phyloP scores from a whole-genome alignment of 2,797 vertebrate species.

The Acanthurus lineatus region DNA sequence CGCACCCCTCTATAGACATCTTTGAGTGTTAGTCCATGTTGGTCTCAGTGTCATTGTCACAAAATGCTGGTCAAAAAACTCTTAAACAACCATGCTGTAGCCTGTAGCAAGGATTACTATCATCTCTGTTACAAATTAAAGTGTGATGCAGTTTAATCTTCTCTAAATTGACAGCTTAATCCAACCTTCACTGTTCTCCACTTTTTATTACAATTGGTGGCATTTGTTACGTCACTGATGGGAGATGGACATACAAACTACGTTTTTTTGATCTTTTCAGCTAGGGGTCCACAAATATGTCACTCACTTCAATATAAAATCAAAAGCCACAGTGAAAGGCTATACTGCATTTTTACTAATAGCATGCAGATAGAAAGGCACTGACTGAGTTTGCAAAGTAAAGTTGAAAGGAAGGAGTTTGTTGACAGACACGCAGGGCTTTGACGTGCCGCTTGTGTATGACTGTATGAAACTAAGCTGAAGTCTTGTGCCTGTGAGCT shows the following conservation, averaged over 20 bases:
- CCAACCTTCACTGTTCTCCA: slow-evolving; percentile 42
- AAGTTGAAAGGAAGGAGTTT: slow-evolving; percentile 2
- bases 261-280: slow-evolving; percentile 1
- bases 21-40: slow-evolving; percentile 4
- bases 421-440: background rate
- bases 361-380: slow-evolving; percentile 8
- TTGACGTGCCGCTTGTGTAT: background rate
- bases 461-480: slow-evolving; percentile 17
- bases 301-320: slow-evolving; percentile 6
- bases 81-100: slow-evolving; percentile 31
- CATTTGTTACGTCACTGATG: slow-evolving; percentile 16
- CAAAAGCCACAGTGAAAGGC: background rate
- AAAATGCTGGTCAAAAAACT: slow-evolving; percentile 31
- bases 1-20: background rate
- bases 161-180: slow-evolving; percentile 73
- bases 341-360: background rate
- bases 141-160: slow-evolving; percentile 72
- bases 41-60: slow-evolving; percentile 33
- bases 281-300: background rate
- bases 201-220: slow-evolving; percentile 25
- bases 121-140: slow-evolving; percentile 67
- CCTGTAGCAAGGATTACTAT: slow-evolving; percentile 59
- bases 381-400: background rate
- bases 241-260: background rate
- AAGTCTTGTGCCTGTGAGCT: slow-evolving; percentile 22